Conservation (phyloP, 2,113 vertebrate species). For the Callorhinus ursinus region DNA sequence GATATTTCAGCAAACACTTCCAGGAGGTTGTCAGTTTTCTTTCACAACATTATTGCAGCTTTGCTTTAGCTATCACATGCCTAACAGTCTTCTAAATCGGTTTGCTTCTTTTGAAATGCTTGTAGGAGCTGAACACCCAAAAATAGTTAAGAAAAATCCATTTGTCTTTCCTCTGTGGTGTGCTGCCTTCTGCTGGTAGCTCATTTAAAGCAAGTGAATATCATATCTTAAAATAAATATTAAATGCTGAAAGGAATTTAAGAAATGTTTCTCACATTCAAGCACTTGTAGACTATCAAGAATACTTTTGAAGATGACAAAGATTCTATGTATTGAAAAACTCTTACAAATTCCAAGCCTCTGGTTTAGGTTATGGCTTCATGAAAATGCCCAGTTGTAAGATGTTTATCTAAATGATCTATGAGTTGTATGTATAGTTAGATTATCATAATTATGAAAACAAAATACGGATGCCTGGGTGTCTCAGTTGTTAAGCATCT, state of each 20-base stretch:
- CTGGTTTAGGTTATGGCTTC: not conserved
- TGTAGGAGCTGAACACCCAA: not conserved
- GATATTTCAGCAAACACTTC: not conserved
- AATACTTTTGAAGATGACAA: not conserved
- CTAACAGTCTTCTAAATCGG: not conserved
- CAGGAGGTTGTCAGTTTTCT: not conserved
- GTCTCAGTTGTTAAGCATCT: too few relatives aligned
- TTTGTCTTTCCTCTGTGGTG: not conserved
- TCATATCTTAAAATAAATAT: not conserved
- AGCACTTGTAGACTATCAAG: not conserved
- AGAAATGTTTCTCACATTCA: constrained; percentile 7
- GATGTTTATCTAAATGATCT: not conserved
- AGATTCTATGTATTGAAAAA: not conserved
- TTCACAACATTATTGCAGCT: not conserved
- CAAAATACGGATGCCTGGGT: not conserved
- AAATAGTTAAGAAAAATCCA: not conserved
- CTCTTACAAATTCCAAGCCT: not conserved
- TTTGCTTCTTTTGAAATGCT: not conserved
- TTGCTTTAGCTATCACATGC: not conserved
- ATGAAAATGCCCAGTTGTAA: not conserved
- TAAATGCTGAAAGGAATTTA: not conserved
- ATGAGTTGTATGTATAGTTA: not conserved
- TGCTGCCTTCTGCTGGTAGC: constrained; percentile 37
- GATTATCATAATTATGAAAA: not conserved
- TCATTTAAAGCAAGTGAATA: not conserved